phyloP scores from a whole-genome alignment of 1,140 invertebrate genomes.

The Armadillidium nasatum region DNA sequence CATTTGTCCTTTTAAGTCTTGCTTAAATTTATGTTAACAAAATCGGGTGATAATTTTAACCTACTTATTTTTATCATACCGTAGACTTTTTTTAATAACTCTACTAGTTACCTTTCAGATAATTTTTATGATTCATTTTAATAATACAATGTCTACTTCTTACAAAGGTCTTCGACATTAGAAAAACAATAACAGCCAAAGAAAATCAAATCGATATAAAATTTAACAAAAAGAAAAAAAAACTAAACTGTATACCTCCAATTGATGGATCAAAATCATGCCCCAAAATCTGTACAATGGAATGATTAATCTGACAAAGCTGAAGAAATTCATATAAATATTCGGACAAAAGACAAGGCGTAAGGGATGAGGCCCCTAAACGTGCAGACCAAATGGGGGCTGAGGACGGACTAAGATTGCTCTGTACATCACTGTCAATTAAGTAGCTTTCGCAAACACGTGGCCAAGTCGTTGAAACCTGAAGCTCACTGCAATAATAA shows the following conservation, averaged over 20 bases:
- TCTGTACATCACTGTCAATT: constrained; percentile 78
- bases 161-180: too few relatives aligned
- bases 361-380: constrained; percentile 50
- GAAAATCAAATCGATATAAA: too few relatives aligned
- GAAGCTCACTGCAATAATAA: constrained; percentile 58
- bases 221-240: too few relatives aligned
- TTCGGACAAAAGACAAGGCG: constrained; percentile 51
- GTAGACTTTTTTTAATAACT: too few relatives aligned
- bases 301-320: constrained; percentile 49
- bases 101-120: too few relatives aligned
- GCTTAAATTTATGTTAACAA: too few relatives aligned
- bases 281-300: constrained; percentile 50
- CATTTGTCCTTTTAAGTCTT: too few relatives aligned
- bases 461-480: constrained; percentile 81
- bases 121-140: too few relatives aligned
- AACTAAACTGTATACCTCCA: constrained; percentile 32
- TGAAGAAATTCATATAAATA: constrained; percentile 50
- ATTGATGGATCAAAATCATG: constrained; percentile 42
- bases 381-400: constrained; percentile 68
- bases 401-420: constrained; percentile 77
- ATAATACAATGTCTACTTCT: too few relatives aligned
- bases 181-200: too few relatives aligned
- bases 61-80: too few relatives aligned
- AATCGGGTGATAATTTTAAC: too few relatives aligned
- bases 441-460: constrained; percentile 77